phyloP scores from a whole-genome alignment of 2,888 invertebrate species.

The Drosophila merina region DNA sequence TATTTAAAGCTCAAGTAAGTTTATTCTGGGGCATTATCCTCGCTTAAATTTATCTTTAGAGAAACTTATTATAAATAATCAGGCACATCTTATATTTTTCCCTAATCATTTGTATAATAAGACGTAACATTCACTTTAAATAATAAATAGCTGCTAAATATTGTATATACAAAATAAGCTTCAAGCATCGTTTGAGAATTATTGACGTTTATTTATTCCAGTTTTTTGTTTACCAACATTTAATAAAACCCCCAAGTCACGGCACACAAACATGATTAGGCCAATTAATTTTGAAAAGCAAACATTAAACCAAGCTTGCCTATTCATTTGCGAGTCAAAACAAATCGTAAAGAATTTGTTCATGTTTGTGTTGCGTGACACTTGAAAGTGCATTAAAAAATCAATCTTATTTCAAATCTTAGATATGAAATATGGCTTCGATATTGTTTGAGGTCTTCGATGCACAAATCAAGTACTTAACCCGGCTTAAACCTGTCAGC shows the following conservation, averaged over 20 bases:
- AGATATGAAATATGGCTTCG: constrained; percentile 29
- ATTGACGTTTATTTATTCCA: not conserved
- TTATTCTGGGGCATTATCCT: not conserved
- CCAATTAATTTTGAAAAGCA: constrained; percentile 56
- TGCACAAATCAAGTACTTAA: constrained; percentile 36
- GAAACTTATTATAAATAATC: not conserved
- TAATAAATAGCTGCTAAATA: no score
- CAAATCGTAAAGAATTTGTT: constrained; percentile 17
- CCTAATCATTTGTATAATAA: no score
- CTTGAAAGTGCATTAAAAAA: constrained; percentile 7
- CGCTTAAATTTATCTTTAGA: not conserved
- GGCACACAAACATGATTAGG: constrained; percentile 54
- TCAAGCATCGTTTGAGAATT: not conserved
- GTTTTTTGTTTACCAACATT: not conserved
- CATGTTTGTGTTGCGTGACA: constrained; percentile 24
- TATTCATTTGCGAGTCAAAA: constrained; percentile 35
- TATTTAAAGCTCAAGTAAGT: not conserved
- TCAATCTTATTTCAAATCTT: constrained; percentile 30
- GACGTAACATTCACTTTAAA: no score
- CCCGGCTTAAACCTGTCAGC: constrained; percentile 45
- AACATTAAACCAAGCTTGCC: constrained; percentile 32
- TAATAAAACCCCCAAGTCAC: constrained; percentile 10
- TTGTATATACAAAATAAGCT: not conserved
- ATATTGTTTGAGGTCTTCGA: constrained; percentile 14
- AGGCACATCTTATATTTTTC: no score